phyloP scores from a whole-genome alignment of 2,888 invertebrate species.

The Spicauda simplicius region DNA sequence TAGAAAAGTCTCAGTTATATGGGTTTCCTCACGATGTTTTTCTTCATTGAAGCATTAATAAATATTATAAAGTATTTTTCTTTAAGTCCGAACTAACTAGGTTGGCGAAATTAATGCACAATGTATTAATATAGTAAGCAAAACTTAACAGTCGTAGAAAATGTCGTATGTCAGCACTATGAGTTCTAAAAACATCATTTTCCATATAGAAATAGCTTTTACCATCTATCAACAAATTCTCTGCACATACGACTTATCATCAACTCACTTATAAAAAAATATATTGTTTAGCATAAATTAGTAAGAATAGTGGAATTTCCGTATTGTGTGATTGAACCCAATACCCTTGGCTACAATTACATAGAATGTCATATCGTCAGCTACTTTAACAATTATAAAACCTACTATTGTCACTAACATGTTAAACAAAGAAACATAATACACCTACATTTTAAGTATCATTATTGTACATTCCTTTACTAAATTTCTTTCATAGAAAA shows the following conservation, averaged over 20 bases:
- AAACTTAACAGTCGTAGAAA: not conserved
- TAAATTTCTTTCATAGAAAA: too few species aligned
- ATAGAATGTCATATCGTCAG: not conserved
- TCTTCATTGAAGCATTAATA: too few species aligned
- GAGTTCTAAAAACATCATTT: not conserved
- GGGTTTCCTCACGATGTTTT: too few species aligned
- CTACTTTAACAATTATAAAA: not conserved
- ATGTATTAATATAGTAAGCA: not conserved
- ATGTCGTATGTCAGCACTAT: not conserved
- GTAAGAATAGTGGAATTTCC: constrained; percentile 49
- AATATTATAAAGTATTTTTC: too few species aligned
- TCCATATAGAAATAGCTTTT: not conserved
- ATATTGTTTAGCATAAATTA: constrained; percentile 2
- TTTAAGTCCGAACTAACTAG: too few species aligned
- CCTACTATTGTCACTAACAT: not conserved
- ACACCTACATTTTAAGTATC: too few species aligned
- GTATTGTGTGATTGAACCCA: constrained; percentile 42
- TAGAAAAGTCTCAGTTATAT: too few species aligned
- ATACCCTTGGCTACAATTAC: not conserved
- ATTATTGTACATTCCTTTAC: too few species aligned
- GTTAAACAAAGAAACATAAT: too few species aligned
- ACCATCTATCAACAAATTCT: not conserved
- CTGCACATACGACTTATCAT: not conserved
- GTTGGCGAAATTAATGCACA: too few species aligned
- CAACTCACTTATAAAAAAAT: not conserved